Percentiles rank a stretch among this genome's conserved stretches.
These are phyloP conservation scores for Ernsta delagoae DNA, from an alignment of 2,888 invertebrate genomes.

Conservation along the genomic window DNA sequence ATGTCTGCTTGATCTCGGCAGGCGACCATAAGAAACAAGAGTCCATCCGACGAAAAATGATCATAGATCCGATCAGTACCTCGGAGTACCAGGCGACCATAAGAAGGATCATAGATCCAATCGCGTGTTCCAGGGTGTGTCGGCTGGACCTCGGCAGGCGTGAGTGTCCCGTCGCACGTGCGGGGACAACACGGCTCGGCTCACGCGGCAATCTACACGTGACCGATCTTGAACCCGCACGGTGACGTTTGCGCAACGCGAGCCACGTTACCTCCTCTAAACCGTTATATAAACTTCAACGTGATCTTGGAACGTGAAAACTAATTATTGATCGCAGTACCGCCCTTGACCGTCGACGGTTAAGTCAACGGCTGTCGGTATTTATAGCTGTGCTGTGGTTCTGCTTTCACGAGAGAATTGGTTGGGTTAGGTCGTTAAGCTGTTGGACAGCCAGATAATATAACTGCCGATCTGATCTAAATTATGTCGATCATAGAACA, in stretches of 20 bases:
- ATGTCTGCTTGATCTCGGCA: too few species aligned
- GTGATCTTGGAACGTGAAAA: constrained; percentile 73
- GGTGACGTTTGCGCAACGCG: constrained; percentile 74
- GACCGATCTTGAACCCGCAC: constrained; percentile 76
- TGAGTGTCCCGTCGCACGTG: too few species aligned
- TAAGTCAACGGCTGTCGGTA: constrained; percentile 15
- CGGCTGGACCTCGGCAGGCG: too few species aligned
- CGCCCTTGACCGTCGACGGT: constrained; percentile 48
- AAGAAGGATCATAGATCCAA: too few species aligned
- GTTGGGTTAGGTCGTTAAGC: constrained; percentile 26
- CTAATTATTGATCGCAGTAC: constrained; percentile 60
- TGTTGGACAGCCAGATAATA: background rate
- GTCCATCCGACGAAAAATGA: too few species aligned
- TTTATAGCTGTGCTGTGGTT: constrained; percentile 21
- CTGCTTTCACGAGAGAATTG: constrained; percentile 14
- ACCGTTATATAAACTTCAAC: constrained; percentile 79
- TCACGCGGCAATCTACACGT: constrained; percentile 78
- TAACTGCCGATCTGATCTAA: background rate
- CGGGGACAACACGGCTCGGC: constrained; percentile 36
- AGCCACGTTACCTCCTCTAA: constrained; percentile 68
- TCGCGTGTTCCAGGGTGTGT: too few species aligned
- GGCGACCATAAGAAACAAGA: too few species aligned
- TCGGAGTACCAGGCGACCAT: too few species aligned
- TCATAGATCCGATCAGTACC: too few species aligned
- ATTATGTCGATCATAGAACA: too few species aligned